Evolutionary conservation across 2,888 invertebrate species (phyloP).

Genomic region (Eupithecia subfuscata): DNA sequence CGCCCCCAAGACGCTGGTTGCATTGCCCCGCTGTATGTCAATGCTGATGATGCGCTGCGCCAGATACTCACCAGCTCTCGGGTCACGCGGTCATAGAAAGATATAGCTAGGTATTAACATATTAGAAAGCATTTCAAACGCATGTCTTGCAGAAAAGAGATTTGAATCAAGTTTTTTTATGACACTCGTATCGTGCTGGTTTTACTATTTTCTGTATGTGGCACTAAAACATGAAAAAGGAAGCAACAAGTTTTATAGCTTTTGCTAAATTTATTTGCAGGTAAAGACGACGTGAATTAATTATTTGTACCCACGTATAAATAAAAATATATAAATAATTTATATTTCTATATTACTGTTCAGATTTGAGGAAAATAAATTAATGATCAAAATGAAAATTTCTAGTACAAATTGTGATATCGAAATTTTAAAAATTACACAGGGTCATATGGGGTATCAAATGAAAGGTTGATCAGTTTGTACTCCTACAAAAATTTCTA

Average conservation of each 20-base stretch:
- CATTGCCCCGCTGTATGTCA: neutral
- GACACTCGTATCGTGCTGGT: neutral
- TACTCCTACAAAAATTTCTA: too few species aligned
- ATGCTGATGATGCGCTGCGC: neutral
- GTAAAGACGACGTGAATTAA: neutral
- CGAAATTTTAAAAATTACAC: too few species aligned
- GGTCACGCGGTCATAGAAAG: neutral
- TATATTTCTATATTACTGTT: too few species aligned
- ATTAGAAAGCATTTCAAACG: neutral
- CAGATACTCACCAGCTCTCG: neutral
- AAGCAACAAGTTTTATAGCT: slow-evolving; percentile 34
- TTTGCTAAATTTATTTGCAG: neutral
- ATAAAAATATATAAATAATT: too few species aligned
- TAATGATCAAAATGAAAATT: too few species aligned
- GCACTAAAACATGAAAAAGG: slow-evolving; percentile 21
- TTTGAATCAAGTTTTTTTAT: neutral
- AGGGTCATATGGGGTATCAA: too few species aligned
- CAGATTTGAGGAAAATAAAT: too few species aligned
- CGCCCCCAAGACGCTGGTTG: neutral
- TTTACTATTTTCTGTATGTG: slow-evolving; percentile 18
- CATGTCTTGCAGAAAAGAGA: neutral
- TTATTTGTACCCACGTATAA: neutral
- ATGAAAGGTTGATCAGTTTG: too few species aligned
- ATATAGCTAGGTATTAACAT: neutral
- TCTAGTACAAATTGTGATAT: too few species aligned